Conservation (phyloP, 2,113 vertebrate species). For the Ornithorhynchus anatinus region DNA sequence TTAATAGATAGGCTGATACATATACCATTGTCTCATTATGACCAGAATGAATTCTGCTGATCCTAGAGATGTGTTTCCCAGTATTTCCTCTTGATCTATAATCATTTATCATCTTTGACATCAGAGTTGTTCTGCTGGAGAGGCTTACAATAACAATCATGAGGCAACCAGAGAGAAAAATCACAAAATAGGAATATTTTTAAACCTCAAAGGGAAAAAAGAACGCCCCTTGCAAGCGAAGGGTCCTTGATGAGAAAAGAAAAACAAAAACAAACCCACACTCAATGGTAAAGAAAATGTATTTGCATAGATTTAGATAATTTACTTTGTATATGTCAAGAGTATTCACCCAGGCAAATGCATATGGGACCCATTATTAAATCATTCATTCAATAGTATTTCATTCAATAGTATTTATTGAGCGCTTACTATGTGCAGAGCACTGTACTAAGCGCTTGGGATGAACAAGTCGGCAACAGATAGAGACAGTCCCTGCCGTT, state of each 20-base stretch:
- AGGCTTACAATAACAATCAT: conserved; percentile 10
- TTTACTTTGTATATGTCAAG: neutral
- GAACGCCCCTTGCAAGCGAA: conserved; percentile 52
- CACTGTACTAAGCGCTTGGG: too few species aligned
- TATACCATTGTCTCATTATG: neutral
- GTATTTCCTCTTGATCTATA: conserved; percentile 16
- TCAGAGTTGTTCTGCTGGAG: conserved; percentile 12
- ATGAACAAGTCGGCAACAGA: too few species aligned
- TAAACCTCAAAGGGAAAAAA: conserved; percentile 18
- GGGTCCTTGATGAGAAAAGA: conserved; percentile 39
- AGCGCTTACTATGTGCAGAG: too few species aligned
- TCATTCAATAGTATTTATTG: too few species aligned
- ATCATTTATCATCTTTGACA: conserved; percentile 1
- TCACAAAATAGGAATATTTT: conserved; percentile 14
- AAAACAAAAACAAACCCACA: conserved; percentile 38
- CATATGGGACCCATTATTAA: too few species aligned
- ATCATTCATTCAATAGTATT: too few species aligned
- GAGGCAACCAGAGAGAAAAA: conserved; percentile 19
- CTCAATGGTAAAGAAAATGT: conserved; percentile 35
- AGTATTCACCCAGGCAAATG: too few species aligned
- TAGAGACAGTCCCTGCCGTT: too few species aligned
- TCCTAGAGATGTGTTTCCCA: neutral
- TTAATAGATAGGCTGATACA: neutral
- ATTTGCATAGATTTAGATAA: conserved; percentile 34
- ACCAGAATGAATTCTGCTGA: neutral